These are phyloP conservation scores for Aromia moschata DNA, from an alignment of 2,888 invertebrate genomes.

Conservation along the genomic window DNA sequence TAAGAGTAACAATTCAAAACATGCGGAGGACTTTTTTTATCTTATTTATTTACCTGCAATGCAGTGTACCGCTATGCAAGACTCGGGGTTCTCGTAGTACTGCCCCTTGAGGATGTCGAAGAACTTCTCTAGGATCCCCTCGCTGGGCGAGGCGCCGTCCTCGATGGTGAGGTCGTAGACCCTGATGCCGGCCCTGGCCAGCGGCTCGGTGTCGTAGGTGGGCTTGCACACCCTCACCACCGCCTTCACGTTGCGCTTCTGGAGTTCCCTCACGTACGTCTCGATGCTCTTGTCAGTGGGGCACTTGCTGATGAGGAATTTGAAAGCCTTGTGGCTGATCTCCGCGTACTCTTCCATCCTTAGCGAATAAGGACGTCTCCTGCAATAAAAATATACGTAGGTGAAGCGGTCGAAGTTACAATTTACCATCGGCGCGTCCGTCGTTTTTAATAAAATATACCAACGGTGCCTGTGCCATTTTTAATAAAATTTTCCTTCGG, in stretches of 20 bases:
- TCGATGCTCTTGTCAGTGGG: conserved; percentile 41
- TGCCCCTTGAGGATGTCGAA: conserved; percentile 43
- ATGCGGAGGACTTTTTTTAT: no score
- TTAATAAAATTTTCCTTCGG: no score
- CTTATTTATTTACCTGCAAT: conserved; percentile 34
- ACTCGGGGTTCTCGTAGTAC: conserved; percentile 37
- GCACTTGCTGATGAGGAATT: conserved; percentile 46
- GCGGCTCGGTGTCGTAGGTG: conserved; percentile 39
- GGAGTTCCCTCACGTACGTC: conserved; percentile 44
- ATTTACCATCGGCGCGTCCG: no score
- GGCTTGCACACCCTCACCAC: conserved; percentile 47
- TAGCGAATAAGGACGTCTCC: neutral
- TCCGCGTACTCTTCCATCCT: conserved; percentile 37
- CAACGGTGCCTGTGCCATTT: no score
- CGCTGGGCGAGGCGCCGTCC: conserved; percentile 43
- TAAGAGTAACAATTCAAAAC: no score
- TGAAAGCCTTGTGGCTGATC: conserved; percentile 41
- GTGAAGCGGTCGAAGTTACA: no score
- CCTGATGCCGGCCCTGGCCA: conserved; percentile 42
- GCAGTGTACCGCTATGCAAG: conserved; percentile 45
- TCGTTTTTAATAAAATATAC: no score
- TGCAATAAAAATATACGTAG: no score
- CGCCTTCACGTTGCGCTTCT: conserved; percentile 40
- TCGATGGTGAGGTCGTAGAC: conserved; percentile 44
- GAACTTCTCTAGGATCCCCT: conserved; percentile 40